These are phyloP conservation scores for Alligator mississippiensis DNA, from an alignment of 2,113 vertebrate genomes.

Conservation along the genomic window DNA sequence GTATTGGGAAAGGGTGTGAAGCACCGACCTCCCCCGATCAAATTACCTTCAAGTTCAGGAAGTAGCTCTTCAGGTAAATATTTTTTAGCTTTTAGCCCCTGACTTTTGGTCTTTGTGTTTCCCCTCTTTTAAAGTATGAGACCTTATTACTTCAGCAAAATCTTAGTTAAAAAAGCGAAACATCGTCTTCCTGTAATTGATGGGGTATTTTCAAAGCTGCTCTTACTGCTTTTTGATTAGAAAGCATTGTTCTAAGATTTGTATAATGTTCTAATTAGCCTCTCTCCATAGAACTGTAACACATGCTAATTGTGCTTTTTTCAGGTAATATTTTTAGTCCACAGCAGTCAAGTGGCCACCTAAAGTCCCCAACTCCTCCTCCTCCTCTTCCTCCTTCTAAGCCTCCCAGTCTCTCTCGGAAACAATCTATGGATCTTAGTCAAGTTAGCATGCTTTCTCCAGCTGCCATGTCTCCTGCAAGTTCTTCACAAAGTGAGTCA, in stretches of 20 bases:
- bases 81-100: background rate
- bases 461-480: slow-evolving; percentile 91
- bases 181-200: background rate
- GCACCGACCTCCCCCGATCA: slow-evolving; percentile 95
- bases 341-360: slow-evolving; percentile 91
- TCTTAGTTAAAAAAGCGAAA: background rate
- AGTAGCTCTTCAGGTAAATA: slow-evolving; percentile 93
- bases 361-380: slow-evolving; percentile 96
- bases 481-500: slow-evolving; percentile 95
- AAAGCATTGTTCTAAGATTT: background rate
- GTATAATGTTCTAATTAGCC: background rate
- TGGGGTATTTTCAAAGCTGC: background rate
- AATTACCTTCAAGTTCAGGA: slow-evolving; percentile 91
- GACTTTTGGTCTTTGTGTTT: background rate
- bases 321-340: slow-evolving; percentile 84
- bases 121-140: slow-evolving; percentile 11
- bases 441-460: slow-evolving; percentile 94
- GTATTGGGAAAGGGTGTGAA: slow-evolving; percentile 94
- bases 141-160: background rate
- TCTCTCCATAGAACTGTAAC: slow-evolving; percentile 9
- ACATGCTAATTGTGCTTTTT: slow-evolving; percentile 44
- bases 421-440: slow-evolving; percentile 92
- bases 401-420: slow-evolving; percentile 90
- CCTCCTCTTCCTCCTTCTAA: slow-evolving; percentile 85
- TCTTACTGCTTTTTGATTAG: background rate